Percentiles rank a stretch among this genome's conserved stretches.
These are phyloP conservation scores for Tillus elongatus DNA, from an alignment of 2,888 invertebrate genomes.

Conservation along the genomic window DNA sequence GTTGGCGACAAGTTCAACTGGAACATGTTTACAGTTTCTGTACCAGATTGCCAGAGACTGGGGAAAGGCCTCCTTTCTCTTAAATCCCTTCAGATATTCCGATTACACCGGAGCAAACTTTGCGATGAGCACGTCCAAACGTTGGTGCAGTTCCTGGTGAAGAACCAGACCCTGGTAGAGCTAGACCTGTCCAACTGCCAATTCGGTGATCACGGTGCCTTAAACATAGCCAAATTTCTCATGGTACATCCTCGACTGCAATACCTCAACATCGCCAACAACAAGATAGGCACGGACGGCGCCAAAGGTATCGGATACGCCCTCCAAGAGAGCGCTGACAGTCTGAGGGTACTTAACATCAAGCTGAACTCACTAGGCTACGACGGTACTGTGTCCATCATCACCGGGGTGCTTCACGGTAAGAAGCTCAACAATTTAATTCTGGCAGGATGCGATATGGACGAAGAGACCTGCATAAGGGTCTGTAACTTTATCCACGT, in stretches of 20 bases:
- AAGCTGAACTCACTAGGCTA: slow-evolving; percentile 54
- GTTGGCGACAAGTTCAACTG: slow-evolving; percentile 47
- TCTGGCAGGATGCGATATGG: slow-evolving; percentile 48
- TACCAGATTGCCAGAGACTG: slow-evolving; percentile 49
- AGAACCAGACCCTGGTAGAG: slow-evolving; percentile 43
- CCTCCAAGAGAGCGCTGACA: slow-evolving; percentile 28
- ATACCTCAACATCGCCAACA: slow-evolving; percentile 29
- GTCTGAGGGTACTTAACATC: slow-evolving; percentile 43
- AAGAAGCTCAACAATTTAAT: slow-evolving; percentile 48
- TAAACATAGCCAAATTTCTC: slow-evolving; percentile 52
- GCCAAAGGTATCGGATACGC: slow-evolving; percentile 37
- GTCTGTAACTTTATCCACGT: slow-evolving; percentile 47
- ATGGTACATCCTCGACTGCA: slow-evolving; percentile 47
- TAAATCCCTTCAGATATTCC: slow-evolving; percentile 44
- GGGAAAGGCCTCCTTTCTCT: slow-evolving; percentile 41
- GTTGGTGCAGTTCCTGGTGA: slow-evolving; percentile 44
- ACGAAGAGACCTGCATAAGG: slow-evolving; percentile 47
- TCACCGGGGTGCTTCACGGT: slow-evolving; percentile 49
- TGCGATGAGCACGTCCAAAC: slow-evolving; percentile 51
- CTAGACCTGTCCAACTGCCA: slow-evolving; percentile 58
- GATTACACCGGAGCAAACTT: slow-evolving; percentile 52
- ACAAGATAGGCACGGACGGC: slow-evolving; percentile 24
- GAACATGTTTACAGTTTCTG: slow-evolving; percentile 53
- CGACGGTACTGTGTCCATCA: slow-evolving; percentile 50
- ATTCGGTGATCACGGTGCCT: slow-evolving; percentile 53